A percentile compares a stretch with the other conserved stretches of the same genome.
Conservation (phyloP, 2,888 invertebrate species). For the Molorchus minor region DNA sequence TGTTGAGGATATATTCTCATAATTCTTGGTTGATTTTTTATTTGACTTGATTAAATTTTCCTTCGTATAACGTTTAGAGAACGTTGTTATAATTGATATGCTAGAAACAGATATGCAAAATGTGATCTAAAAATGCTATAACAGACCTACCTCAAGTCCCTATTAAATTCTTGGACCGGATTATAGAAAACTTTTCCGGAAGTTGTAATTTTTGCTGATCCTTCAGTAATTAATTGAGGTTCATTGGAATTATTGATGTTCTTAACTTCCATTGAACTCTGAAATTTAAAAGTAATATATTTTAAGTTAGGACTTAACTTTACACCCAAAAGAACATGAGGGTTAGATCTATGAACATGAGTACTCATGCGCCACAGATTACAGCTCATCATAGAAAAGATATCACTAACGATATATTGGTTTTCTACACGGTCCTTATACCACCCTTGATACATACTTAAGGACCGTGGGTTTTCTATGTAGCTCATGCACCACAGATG, state of each 20-base stretch:
- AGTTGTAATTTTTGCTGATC: constrained; percentile 79
- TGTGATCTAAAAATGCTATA: background rate
- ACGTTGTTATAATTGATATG: constrained; percentile 77
- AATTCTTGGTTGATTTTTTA: constrained; percentile 22
- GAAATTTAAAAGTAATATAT: no score
- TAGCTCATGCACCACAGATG: no score
- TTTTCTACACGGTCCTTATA: no score
- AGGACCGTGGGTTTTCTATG: no score
- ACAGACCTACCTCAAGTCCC: constrained; percentile 80
- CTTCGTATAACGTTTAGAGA: constrained; percentile 63
- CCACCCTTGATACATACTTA: no score
- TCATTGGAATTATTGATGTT: constrained; percentile 1
- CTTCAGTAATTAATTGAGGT: constrained; percentile 70
- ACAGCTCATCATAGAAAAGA: no score
- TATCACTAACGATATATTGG: no score
- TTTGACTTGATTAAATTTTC: constrained; percentile 39
- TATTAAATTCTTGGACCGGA: constrained; percentile 97
- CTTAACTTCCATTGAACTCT: background rate
- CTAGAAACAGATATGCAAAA: constrained; percentile 61
- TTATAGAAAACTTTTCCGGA: constrained; percentile 93
- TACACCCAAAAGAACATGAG: no score
- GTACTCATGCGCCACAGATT: no score
- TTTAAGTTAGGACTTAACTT: no score
- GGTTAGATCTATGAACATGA: no score
- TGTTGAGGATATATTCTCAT: no score